Evolutionary conservation across 2,113 vertebrate species (phyloP).

Genomic region (Siphamia tubifer): DNA sequence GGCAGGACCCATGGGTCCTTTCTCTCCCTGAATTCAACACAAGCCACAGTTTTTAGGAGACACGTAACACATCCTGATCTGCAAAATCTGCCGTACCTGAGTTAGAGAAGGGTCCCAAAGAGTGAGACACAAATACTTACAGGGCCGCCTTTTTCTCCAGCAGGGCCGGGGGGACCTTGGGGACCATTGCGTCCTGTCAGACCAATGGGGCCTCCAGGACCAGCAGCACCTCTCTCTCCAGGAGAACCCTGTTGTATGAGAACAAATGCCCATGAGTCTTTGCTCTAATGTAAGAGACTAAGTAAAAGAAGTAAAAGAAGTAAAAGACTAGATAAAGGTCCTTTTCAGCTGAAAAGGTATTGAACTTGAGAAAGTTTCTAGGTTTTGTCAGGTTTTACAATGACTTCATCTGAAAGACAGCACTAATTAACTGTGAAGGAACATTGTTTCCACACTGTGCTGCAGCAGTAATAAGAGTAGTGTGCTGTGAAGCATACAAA

Average conservation of each 20-base stretch:
- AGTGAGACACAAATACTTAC: slow-evolving; percentile 78
- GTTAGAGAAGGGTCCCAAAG: background rate
- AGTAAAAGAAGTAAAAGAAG: too few relatives aligned
- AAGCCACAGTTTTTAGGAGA: background rate
- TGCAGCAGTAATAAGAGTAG: background rate
- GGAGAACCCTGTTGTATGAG: slow-evolving; percentile 86
- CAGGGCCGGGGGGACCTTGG: slow-evolving; percentile 92
- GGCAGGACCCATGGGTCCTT: slow-evolving; percentile 93
- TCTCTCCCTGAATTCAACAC: slow-evolving; percentile 86
- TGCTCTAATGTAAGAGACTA: background rate
- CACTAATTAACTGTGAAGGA: background rate
- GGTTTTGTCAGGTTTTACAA: background rate
- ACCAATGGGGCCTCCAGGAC: slow-evolving; percentile 93
- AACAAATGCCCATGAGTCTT: slow-evolving; percentile 13
- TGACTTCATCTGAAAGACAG: background rate
- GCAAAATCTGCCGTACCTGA: background rate
- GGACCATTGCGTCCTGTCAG: slow-evolving; percentile 93
- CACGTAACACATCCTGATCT: background rate
- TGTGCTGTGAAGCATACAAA: background rate
- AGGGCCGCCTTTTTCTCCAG: slow-evolving; percentile 95
- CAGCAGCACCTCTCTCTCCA: slow-evolving; percentile 92
- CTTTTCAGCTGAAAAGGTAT: background rate
- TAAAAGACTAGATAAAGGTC: background rate
- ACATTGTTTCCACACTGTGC: background rate
- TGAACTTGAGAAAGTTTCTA: background rate